Conservation (phyloP, 2,113 vertebrate genomes). For the Amazona guildingii region DNA sequence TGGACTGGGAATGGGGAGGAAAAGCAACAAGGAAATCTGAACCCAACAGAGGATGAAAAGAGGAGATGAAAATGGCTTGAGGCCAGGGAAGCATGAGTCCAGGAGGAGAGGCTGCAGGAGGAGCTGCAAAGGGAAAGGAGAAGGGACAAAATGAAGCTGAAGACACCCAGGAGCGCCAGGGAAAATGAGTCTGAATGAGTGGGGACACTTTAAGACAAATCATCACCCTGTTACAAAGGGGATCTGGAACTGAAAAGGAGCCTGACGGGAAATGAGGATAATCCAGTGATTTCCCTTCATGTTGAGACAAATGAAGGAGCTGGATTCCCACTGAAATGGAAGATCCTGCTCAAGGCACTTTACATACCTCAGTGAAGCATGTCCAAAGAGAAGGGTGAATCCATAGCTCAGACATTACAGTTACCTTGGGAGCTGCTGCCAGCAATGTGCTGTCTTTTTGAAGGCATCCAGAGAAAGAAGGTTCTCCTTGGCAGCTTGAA, state of each 20-base stretch:
- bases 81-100: background rate
- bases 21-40: background rate
- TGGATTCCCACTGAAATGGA: background rate
- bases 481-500: background rate
- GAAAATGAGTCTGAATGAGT: background rate
- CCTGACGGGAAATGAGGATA: background rate
- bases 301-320: background rate
- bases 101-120: background rate
- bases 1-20: background rate
- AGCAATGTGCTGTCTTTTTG: background rate
- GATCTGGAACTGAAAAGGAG: background rate
- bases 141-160: background rate
- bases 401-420: background rate
- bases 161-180: background rate
- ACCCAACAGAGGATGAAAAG: background rate
- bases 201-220: background rate
- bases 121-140: background rate
- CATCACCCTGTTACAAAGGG: background rate
- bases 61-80: background rate
- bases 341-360: background rate
- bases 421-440: background rate
- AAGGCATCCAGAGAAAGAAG: background rate
- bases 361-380: background rate
- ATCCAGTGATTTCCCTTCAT: background rate
- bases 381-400: background rate